Base-by-base conservation (phyloP, 2,797 vertebrate species). In the Eleutherodactylus coqui region DNA sequence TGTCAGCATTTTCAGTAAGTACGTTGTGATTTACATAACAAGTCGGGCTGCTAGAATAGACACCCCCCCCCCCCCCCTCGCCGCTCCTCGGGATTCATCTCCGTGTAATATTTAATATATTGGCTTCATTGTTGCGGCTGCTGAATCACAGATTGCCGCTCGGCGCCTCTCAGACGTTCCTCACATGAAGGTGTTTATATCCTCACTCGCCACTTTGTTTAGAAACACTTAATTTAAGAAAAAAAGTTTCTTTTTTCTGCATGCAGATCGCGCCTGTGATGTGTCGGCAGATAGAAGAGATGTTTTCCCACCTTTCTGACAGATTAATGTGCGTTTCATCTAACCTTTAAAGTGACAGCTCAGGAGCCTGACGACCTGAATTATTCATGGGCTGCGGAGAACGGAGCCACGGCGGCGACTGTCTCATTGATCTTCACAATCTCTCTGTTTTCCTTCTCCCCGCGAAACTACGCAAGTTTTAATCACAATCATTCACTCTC, bases 311-410 rank as follows among this genome's bases (percentile, higher is more conserved):
- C 88, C 19, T 85, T 84, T 85, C n/a, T 83, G 79, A 69, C 84
- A 90, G 88, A 88, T 58, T 78, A 87, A 89, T 89, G 87, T 70
- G 79, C 11, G 0, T 84, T 89, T 90, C 58, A 0, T 0, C 4
- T 86, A 90, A 90, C 87, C 89, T 92, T 90, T 90, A 81, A 84
- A 83, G 81, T 91, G 91, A 83, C 88, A 73, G 84, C 84, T 85
- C 84, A 84, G 84, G 89, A 89, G 34, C 49, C 78, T 88, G 17
- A 91, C 84, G 90, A 76, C 77, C 73, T 93, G 91, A 92, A 92
- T 93, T 92, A 94, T 93, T 92, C 91, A 93, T 89, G 75, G 90
- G 86, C 51, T 45, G 5, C 60, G 76, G 21, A 88, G 79, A 91
- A 88, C 89, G 90, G 27, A 84, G 89, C 89, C 89, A 83, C 90